These are phyloP conservation scores for Trogon melanurus DNA, from an alignment of 2,113 vertebrate genomes.

Conservation along the genomic window DNA sequence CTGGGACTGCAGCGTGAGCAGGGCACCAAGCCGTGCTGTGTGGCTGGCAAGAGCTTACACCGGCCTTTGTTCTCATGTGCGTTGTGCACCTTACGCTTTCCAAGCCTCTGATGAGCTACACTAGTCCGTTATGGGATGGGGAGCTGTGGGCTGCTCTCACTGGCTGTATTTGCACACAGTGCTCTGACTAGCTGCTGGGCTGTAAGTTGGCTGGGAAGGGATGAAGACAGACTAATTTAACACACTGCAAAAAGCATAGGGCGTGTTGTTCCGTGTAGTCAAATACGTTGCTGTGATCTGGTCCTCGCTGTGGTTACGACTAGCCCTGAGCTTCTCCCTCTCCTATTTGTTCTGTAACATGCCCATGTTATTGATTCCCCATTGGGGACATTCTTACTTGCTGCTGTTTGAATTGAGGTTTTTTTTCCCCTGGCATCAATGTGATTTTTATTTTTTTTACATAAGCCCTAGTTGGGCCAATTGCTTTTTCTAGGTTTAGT, in stretches of 20 bases:
- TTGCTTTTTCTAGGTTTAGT: not conserved
- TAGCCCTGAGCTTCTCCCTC: not conserved
- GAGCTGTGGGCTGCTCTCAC: not conserved
- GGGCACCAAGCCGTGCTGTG: not conserved
- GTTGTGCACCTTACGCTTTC: not conserved
- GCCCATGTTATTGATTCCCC: not conserved
- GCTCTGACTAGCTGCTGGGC: not conserved
- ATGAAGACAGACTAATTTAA: not conserved
- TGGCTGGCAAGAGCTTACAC: not conserved
- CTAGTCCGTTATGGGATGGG: not conserved
- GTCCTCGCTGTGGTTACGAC: not conserved
- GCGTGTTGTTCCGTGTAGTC: not conserved
- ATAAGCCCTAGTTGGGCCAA: not conserved
- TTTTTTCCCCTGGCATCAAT: not conserved
- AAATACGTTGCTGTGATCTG: not conserved
- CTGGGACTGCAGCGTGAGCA: not conserved
- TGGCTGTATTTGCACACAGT: not conserved
- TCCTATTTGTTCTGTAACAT: not conserved
- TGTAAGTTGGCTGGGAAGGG: not conserved
- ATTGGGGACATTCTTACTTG: not conserved
- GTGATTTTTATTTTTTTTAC: not conserved
- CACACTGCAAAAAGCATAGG: not conserved
- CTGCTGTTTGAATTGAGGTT: not conserved
- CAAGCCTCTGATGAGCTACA: not conserved
- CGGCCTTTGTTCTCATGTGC: not conserved